Base-by-base conservation (phyloP, 2,888 invertebrate species). In the Pheosia tremula region DNA sequence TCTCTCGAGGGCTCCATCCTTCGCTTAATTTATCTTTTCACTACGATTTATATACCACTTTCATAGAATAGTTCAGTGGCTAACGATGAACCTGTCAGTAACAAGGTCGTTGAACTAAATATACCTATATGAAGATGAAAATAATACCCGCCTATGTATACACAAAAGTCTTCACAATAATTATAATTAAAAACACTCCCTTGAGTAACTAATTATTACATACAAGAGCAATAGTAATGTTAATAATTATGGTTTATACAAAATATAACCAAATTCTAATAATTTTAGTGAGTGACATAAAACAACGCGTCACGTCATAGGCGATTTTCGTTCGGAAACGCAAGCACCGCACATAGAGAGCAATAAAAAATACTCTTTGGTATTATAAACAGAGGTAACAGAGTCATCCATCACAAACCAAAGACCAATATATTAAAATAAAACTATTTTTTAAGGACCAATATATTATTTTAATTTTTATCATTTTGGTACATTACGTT, bases 41-140 rank as follows among this genome's bases (percentile, higher is more conserved):
- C 78, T 86, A 84, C 79, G 72, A 71, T 81, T 78, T 24, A 24
- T 24, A 2, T 24, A 24, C 24, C 88, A 91, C 91, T 93, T 90
- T 92, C 90, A 87, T 93, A 88, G 85, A 90, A 85, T 82, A 88
- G 82, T 89, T 88, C 85, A 87, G 89, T 88, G 83, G 89, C 88
- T 84, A 82, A 89, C 88, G 91, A 92, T 92, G 93, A 91, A 92
- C 93, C 93, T 93, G 93, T 93, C 93, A 93, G 92, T 86, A 93
- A 91, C 93, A 93, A 93, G 93, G 93, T 93, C 93, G 91, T 88
- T 93, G 93, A 93, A 93, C 93, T 93, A 93, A 92, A 93, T 93
- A 91, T 92, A 92, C 91, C 88, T 91, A 90, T 84, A 86, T 0
- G 68, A 74, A 67, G 64, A 70, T 86, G 83, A 84, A 85, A 24